Evolutionary conservation across 2,113 vertebrate species (phyloP).

Genomic region (Phaetusa simplex): DNA sequence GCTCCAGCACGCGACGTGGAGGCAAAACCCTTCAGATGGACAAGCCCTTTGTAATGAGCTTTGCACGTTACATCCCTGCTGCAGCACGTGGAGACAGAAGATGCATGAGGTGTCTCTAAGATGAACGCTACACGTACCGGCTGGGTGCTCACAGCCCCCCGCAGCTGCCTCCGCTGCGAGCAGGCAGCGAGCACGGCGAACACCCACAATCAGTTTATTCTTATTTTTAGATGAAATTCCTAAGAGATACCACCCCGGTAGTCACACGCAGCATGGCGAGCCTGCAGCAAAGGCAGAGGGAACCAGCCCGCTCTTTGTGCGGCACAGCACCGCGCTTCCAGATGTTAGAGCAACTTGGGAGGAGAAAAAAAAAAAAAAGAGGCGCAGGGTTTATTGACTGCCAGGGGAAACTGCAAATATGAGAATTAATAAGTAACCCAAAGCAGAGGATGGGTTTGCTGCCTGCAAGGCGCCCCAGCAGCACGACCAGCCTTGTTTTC

Average conservation of each 20-base stretch:
- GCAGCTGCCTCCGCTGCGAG: not conserved
- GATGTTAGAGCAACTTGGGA: not conserved
- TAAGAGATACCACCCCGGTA: rapidly evolving
- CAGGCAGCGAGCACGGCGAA: rapidly evolving
- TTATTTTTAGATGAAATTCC: too few relatives aligned
- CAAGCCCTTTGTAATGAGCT: not conserved
- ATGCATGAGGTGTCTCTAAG: rapidly evolving
- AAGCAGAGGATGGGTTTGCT: rapidly evolving
- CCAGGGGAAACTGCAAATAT: not conserved
- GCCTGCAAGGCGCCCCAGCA: not conserved
- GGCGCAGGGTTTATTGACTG: not conserved
- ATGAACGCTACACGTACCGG: rapidly evolving
- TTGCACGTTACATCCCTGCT: rapidly evolving
- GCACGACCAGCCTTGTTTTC: not conserved
- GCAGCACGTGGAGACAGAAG: rapidly evolving
- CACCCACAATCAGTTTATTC: not conserved
- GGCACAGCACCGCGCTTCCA: rapidly evolving
- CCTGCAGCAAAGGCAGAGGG: not conserved
- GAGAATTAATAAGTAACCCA: not conserved
- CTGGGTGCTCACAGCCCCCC: too few relatives aligned
- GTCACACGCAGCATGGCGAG: rapidly evolving
- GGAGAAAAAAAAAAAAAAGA: rapidly evolving
- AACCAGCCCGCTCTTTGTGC: rapidly evolving
- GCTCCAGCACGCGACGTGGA: rapidly evolving
- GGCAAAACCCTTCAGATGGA: rapidly evolving